phyloP scores from a whole-genome alignment of 2,888 invertebrate species.

The Hanleya hanleyi region DNA sequence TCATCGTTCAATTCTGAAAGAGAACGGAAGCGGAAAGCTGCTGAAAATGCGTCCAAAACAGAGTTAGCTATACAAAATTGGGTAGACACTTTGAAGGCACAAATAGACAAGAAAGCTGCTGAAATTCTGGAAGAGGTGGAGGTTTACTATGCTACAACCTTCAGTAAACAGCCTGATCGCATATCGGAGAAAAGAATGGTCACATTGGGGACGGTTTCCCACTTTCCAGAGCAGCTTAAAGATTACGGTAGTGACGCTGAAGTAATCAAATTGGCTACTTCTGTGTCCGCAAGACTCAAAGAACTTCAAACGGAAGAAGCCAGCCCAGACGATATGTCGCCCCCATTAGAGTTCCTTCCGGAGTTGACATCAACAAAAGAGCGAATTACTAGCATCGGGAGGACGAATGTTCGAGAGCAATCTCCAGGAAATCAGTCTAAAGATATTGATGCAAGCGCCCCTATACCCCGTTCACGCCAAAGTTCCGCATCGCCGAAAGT shows the following conservation, averaged over 20 bases:
- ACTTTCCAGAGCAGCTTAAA: neutral
- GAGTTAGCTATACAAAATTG: neutral
- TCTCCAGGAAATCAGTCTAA: neutral
- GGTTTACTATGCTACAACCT: too few relatives aligned
- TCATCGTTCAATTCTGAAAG: neutral
- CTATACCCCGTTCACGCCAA: neutral
- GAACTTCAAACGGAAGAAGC: neutral
- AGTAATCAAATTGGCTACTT: neutral
- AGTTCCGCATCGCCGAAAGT: neutral
- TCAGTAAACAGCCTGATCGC: neutral
- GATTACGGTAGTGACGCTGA: slow-evolving; percentile 1
- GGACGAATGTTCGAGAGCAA: neutral
- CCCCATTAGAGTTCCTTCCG: neutral
- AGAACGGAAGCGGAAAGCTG: neutral
- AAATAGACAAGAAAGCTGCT: neutral
- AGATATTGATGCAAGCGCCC: neutral
- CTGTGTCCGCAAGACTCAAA: neutral
- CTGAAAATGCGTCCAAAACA: neutral
- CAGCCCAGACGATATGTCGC: neutral
- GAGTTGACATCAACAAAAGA: neutral
- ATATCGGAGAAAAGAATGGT: neutral
- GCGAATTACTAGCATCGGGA: neutral
- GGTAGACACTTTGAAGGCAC: neutral
- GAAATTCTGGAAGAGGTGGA: neutral
- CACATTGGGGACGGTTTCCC: neutral